These are phyloP conservation scores for Gambusia affinis DNA, from an alignment of 2,113 vertebrate species.

Conservation along the genomic window DNA sequence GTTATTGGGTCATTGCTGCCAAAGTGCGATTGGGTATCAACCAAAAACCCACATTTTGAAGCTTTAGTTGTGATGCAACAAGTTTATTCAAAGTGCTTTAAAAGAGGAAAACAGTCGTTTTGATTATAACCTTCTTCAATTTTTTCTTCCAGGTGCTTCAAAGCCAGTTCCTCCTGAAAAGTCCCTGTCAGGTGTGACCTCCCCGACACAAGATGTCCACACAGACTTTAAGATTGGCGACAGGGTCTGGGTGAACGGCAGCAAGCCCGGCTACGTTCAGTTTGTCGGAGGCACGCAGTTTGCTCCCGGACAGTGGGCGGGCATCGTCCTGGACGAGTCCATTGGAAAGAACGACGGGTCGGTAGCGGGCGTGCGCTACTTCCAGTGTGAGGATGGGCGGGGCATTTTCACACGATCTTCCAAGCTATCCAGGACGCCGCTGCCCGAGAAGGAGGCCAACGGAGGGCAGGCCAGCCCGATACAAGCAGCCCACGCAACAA, in stretches of 20 bases:
- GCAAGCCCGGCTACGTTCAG: constrained; percentile 92
- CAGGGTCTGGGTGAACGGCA: constrained; percentile 94
- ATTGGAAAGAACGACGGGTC: constrained; percentile 97
- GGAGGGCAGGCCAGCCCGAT: constrained; percentile 75
- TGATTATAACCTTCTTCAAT: background rate
- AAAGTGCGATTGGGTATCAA: background rate
- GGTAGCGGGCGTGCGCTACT: constrained; percentile 91
- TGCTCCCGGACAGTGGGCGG: constrained; percentile 95
- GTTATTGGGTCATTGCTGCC: background rate
- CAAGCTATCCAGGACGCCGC: constrained; percentile 82
- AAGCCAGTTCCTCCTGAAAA: constrained; percentile 80
- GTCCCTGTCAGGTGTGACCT: constrained; percentile 38
- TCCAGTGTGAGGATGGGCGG: constrained; percentile 89
- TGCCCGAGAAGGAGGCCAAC: constrained; percentile 84
- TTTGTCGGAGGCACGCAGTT: constrained; percentile 95
- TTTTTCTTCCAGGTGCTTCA: constrained; percentile 64
- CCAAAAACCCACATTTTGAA: background rate
- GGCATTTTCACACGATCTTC: constrained; percentile 96
- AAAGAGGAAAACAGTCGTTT: background rate
- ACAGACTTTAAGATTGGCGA: constrained; percentile 90
- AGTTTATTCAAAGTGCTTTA: too few species aligned
- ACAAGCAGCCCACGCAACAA: constrained; percentile 29
- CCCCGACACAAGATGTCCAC: constrained; percentile 81
- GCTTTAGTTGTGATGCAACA: too few species aligned
- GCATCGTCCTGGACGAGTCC: constrained; percentile 90